Evolutionary conservation across 2,888 invertebrate species (phyloP).

Genomic region (Diogma glabrata): DNA sequence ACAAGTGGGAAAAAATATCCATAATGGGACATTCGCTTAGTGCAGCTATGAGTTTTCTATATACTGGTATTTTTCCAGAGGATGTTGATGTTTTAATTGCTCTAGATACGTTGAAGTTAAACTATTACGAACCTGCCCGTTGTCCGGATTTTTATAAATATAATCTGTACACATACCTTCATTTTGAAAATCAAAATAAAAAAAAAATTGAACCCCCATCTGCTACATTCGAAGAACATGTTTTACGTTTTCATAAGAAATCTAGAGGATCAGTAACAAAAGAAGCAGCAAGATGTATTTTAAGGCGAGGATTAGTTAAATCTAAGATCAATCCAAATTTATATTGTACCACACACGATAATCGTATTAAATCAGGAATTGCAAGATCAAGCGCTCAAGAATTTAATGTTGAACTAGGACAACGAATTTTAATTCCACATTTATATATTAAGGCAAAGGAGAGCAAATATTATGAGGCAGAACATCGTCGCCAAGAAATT

Average conservation of each 20-base stretch:
- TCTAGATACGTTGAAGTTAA: constrained; percentile 31
- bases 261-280: constrained; percentile 45
- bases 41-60: constrained; percentile 47
- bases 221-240: constrained; percentile 49
- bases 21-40: constrained; percentile 61
- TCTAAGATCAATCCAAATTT: constrained; percentile 45
- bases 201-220: constrained; percentile 39
- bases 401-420: constrained; percentile 43
- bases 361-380: constrained; percentile 40
- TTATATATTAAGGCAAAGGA: constrained; percentile 49
- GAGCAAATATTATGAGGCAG: constrained; percentile 42
- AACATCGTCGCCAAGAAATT: constrained; percentile 42
- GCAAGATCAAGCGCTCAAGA: constrained; percentile 25
- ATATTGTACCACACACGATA: constrained; percentile 49
- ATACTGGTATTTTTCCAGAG: constrained; percentile 44
- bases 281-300: constrained; percentile 43
- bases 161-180: constrained; percentile 30
- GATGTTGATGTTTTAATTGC: constrained; percentile 34
- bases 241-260: constrained; percentile 44
- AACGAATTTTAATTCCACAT: constrained; percentile 48
- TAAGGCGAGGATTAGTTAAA: constrained; percentile 45
- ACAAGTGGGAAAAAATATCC: constrained; percentile 57
- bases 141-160: constrained; percentile 36
- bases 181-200: constrained; percentile 21
- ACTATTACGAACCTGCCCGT: constrained; percentile 21